Percentiles rank a stretch among this genome's conserved stretches.
Conservation (phyloP, 92 coral and sea anemone species). For the Desmophyllum pertusum region DNA sequence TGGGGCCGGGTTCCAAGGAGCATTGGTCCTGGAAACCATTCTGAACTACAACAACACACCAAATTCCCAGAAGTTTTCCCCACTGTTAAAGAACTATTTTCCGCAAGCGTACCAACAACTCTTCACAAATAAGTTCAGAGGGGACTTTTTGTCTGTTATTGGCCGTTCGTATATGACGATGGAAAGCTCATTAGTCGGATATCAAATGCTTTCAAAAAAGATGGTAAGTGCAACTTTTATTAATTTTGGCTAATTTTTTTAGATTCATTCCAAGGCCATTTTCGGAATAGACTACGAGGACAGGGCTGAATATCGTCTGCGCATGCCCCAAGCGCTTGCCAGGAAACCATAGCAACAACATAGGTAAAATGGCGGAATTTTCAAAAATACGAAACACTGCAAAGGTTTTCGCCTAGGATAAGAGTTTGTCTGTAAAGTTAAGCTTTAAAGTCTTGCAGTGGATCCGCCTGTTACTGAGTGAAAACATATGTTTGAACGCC, state of each 20-base stretch:
- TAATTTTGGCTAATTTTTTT: too few species aligned
- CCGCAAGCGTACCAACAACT: conserved; percentile 2
- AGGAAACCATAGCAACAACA: too few species aligned
- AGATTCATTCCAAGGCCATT: too few species aligned
- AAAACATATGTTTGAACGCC: too few species aligned
- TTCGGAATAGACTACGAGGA: too few species aligned
- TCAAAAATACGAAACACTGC: too few species aligned
- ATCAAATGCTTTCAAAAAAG: conserved; percentile 28
- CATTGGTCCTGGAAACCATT: conserved; percentile 62
- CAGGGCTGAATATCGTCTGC: neutral
- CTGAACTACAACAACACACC: conserved; percentile 60
- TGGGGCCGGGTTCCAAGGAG: conserved; percentile 62
- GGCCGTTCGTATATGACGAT: conserved; percentile 29
- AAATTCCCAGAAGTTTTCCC: conserved; percentile 39
- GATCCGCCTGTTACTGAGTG: too few species aligned
- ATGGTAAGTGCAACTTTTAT: neutral
- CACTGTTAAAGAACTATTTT: neutral
- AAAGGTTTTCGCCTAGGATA: too few species aligned
- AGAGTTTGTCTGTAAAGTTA: too few species aligned
- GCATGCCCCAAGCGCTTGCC: too few species aligned
- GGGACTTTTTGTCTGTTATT: conserved; percentile 46
- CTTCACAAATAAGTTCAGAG: conserved; percentile 19
- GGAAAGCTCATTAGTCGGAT: conserved; percentile 12
- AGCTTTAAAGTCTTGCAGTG: too few species aligned
- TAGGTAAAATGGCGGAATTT: too few species aligned